Conservation (phyloP, 1,140 invertebrate genomes). For the Magallana gigas region DNA sequence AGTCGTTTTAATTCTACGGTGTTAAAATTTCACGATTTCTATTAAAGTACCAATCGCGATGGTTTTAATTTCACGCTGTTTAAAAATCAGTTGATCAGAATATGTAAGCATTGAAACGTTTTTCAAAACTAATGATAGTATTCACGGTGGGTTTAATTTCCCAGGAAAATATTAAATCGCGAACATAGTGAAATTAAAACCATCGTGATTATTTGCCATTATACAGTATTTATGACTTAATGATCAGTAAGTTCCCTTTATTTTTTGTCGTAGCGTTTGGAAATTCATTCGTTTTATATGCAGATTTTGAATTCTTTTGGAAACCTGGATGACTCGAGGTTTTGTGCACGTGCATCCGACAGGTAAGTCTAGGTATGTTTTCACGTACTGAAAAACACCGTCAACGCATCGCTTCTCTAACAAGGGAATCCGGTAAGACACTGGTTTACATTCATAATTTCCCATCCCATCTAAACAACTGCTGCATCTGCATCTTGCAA, state of each 20-base stretch:
- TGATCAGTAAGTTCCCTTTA: neutral
- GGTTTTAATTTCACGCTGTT: too few species aligned
- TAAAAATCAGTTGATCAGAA: too few species aligned
- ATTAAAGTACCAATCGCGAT: too few species aligned
- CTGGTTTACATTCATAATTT: conserved; percentile 50
- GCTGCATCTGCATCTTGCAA: conserved; percentile 51
- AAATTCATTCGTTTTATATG: conserved; percentile 3
- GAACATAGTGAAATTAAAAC: too few species aligned
- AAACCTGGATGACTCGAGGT: conserved; percentile 43
- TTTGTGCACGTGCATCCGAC: conserved; percentile 53
- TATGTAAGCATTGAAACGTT: too few species aligned
- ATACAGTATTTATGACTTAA: neutral
- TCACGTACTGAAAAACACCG: conserved; percentile 49
- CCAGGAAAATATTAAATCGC: too few species aligned
- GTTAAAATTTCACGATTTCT: too few species aligned
- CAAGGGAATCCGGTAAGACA: conserved; percentile 53
- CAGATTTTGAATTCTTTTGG: conserved; percentile 38
- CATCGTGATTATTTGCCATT: too few species aligned
- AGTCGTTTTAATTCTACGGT: too few species aligned
- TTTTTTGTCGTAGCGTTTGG: neutral
- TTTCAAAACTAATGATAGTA: too few species aligned
- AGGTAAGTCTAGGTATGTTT: conserved; percentile 54
- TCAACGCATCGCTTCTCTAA: conserved; percentile 50
- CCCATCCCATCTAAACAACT: conserved; percentile 43
- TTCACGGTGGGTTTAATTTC: too few species aligned